phyloP scores from a whole-genome alignment of 2,797 vertebrate genomes.

The Sebastes ruberrimus region DNA sequence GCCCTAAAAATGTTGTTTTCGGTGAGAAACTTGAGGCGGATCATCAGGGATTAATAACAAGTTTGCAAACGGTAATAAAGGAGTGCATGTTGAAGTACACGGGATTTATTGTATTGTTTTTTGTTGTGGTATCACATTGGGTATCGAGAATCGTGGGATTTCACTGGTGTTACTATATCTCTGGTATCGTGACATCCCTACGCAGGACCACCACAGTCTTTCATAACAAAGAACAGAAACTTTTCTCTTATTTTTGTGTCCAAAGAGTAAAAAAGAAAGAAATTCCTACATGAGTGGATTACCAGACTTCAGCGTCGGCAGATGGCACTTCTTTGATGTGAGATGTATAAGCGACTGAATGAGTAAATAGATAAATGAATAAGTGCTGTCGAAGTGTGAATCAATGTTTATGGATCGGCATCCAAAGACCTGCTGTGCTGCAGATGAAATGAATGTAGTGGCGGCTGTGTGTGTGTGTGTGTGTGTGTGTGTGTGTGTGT shows the following conservation, averaged over 20 bases:
- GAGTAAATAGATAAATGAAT: conserved; percentile 81
- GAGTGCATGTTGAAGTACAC: background rate
- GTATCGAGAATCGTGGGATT: background rate
- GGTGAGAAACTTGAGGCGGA: background rate
- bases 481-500: background rate
- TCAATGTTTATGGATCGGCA: conserved; percentile 78
- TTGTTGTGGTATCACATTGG: too few relatives aligned
- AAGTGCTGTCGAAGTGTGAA: conserved; percentile 75
- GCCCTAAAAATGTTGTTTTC: too few relatives aligned
- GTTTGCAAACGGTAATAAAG: background rate
- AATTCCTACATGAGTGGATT: conserved; percentile 39
- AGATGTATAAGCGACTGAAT: conserved; percentile 73
- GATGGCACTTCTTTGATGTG: conserved; percentile 57
- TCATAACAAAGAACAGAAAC: conserved; percentile 10
- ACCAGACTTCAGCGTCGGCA: conserved; percentile 44
- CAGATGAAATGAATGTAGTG: conserved; percentile 58
- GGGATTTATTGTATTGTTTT: background rate
- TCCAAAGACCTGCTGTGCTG: conserved; percentile 63
- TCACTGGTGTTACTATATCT: background rate
- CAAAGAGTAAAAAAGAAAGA: conserved; percentile 5
- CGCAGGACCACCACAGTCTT: background rate
- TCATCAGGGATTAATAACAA: background rate
- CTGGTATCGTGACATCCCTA: background rate
- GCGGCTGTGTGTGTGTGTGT: conserved; percentile 13
- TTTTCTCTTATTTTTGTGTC: conserved; percentile 9